Conservation (phyloP, 1,140 invertebrate genomes). For the Bombus vancouverensis region DNA sequence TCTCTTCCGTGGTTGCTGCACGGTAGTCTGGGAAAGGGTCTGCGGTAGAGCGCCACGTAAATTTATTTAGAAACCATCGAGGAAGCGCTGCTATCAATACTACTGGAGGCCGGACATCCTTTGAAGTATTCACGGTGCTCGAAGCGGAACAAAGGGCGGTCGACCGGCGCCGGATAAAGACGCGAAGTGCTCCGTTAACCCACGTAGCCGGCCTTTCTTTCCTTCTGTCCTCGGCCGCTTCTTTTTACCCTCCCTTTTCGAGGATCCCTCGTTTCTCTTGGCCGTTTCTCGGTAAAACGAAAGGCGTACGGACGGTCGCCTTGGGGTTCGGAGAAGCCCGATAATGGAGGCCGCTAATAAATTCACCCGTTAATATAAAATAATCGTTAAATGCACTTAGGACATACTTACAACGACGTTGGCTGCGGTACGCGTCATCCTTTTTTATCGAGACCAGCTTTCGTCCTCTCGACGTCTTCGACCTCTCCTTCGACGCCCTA, state of each 20-base stretch:
- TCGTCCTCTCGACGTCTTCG: constrained; percentile 61
- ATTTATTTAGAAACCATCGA: constrained; percentile 38
- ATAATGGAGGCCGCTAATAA: constrained; percentile 81
- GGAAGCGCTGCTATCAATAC: constrained; percentile 48
- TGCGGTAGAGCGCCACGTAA: constrained; percentile 21
- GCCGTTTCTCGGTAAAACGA: constrained; percentile 58
- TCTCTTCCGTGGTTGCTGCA: not conserved
- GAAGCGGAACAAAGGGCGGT: constrained; percentile 66
- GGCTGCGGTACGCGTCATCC: constrained; percentile 70
- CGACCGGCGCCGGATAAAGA: constrained; percentile 64
- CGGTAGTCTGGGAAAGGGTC: not conserved
- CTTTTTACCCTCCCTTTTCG: constrained; percentile 7
- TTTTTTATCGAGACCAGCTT: constrained; percentile 76
- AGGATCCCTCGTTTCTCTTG: constrained; percentile 37
- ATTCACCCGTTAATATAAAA: constrained; percentile 82
- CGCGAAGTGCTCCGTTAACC: constrained; percentile 50
- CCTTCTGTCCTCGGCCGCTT: constrained; percentile 12
- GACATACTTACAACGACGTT: constrained; percentile 77
- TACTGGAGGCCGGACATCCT: constrained; percentile 38
- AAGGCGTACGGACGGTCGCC: constrained; percentile 70
- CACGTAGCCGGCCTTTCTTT: constrained; percentile 34
- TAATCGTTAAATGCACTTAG: constrained; percentile 83
- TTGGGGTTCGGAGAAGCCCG: constrained; percentile 71
- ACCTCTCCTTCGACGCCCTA: not conserved
- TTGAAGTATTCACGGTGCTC: constrained; percentile 64